Conservation (phyloP, 2,888 invertebrate species). For the Aphodius granarius region DNA sequence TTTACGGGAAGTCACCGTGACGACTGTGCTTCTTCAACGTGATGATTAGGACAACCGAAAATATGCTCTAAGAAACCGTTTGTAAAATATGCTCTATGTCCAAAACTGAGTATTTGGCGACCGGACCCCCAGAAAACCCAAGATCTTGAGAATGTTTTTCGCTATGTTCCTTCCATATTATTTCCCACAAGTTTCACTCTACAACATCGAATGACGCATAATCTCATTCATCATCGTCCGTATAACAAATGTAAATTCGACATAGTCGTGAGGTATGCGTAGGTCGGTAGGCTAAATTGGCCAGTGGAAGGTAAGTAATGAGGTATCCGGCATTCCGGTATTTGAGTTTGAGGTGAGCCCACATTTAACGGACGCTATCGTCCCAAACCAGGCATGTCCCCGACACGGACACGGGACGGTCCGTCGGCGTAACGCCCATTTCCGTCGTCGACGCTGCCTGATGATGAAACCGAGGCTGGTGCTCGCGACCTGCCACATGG, state of each 20-base stretch:
- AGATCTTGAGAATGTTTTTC: no score
- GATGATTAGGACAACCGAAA: no score
- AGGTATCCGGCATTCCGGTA: slow-evolving; percentile 17
- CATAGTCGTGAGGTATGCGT: not conserved
- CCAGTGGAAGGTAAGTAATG: slow-evolving; percentile 30
- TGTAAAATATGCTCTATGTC: no score
- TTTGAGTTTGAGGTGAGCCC: slow-evolving; percentile 12
- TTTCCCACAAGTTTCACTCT: not conserved
- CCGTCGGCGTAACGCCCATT: slow-evolving; percentile 23
- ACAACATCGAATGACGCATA: not conserved
- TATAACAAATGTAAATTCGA: not conserved
- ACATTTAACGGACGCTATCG: slow-evolving; percentile 29
- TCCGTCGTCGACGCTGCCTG: no score
- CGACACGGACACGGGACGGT: slow-evolving; percentile 13
- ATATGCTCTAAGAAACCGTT: no score
- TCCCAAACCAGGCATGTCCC: slow-evolving; percentile 35
- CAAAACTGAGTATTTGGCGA: no score
- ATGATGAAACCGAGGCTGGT: not conserved
- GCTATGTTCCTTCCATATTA: no score
- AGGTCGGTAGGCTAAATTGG: slow-evolving; percentile 21
- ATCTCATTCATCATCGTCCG: not conserved
- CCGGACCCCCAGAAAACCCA: no score
- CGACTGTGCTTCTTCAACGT: not conserved
- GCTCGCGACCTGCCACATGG: slow-evolving; percentile 13
- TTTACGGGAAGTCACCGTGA: not conserved